phyloP scores from a whole-genome alignment of 2,113 vertebrate species.

The Electrona antarctica region DNA sequence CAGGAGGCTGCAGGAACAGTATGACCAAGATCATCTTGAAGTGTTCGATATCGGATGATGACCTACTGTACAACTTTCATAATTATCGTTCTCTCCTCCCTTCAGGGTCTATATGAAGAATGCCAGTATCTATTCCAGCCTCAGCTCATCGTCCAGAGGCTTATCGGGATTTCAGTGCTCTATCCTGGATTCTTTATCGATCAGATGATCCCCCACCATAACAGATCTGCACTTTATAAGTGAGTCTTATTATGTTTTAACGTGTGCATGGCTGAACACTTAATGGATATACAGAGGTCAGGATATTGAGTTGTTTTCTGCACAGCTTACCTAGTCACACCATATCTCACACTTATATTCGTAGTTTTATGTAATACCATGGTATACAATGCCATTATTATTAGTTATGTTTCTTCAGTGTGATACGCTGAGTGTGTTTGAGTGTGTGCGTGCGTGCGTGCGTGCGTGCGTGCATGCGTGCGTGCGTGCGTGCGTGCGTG shows the following conservation, averaged over 20 bases:
- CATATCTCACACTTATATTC: background rate
- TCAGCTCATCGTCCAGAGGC: slow-evolving; percentile 93
- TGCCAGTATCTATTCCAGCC: slow-evolving; percentile 99
- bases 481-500: no score
- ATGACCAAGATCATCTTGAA: slow-evolving; percentile 55
- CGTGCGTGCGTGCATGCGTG: background rate
- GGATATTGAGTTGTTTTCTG: slow-evolving; percentile 8
- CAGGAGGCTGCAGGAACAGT: slow-evolving; percentile 48
- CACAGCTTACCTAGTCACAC: background rate
- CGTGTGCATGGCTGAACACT: background rate
- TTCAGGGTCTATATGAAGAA: slow-evolving; percentile 93
- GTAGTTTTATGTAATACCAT: no score
- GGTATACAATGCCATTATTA: no score
- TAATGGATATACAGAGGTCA: background rate
- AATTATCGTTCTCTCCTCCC: slow-evolving; percentile 32
- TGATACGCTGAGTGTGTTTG: background rate
- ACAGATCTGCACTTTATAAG: slow-evolving; percentile 96
- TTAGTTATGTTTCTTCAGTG: no score
- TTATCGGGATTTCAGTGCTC: slow-evolving; percentile 90
- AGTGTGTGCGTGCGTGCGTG: background rate
- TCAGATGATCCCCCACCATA: slow-evolving; percentile 89
- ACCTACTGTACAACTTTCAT: slow-evolving; percentile 21
- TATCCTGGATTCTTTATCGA: slow-evolving; percentile 90
- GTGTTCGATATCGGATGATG: background rate
- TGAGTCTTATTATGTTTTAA: slow-evolving; percentile 72